Percentiles rank a stretch among this genome's conserved stretches.
Conservation (phyloP, 2,113 vertebrate species). For the Calonectris borealis region DNA sequence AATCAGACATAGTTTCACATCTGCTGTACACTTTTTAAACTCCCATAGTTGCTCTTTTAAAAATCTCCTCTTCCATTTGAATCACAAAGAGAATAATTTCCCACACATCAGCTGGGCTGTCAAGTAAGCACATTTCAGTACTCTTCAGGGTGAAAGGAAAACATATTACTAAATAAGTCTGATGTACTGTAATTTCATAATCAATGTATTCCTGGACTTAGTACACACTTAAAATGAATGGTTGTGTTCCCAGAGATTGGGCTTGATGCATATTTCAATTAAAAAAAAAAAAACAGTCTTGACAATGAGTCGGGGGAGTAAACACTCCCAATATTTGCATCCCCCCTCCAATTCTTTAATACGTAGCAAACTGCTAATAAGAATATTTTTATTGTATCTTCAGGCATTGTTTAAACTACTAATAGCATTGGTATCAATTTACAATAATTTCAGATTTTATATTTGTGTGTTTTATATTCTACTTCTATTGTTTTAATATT, state of each 20-base stretch:
- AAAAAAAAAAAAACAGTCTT: background rate
- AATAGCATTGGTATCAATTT: background rate
- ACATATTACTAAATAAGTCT: background rate
- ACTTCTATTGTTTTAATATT: background rate
- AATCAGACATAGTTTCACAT: background rate
- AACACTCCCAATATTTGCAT: background rate
- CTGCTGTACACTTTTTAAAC: constrained; percentile 41
- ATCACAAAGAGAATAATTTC: constrained; percentile 60
- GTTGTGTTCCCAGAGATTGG: background rate
- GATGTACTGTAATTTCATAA: constrained; percentile 24
- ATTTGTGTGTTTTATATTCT: background rate
- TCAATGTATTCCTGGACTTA: background rate
- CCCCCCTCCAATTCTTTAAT: background rate
- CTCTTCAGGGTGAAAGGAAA: background rate
- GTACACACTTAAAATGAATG: background rate
- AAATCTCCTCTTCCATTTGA: constrained; percentile 46
- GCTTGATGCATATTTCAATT: background rate
- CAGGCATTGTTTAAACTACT: background rate
- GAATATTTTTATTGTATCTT: background rate
- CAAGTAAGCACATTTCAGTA: constrained; percentile 45
- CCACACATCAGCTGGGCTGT: constrained; percentile 46
- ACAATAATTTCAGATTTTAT: background rate
- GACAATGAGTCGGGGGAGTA: background rate
- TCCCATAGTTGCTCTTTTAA: background rate
- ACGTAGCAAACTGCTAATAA: background rate